Conservation (phyloP, 1,140 invertebrate species). For the Popillia japonica region DNA sequence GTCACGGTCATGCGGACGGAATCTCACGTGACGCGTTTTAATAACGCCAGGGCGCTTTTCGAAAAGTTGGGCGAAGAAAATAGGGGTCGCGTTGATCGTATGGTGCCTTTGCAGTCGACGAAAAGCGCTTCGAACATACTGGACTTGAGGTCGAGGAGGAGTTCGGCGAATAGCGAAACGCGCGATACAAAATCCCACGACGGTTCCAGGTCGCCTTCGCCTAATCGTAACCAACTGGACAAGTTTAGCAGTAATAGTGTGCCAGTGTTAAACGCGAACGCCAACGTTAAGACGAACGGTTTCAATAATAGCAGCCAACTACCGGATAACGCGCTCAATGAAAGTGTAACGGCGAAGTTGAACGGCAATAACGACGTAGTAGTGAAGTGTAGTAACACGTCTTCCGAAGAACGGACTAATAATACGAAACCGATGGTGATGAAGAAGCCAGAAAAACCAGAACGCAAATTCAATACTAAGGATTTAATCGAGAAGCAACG, state of each 20-base stretch:
- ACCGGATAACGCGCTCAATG: conserved; percentile 50
- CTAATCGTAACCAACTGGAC: conserved; percentile 41
- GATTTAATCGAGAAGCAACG: conserved; percentile 89
- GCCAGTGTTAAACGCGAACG: conserved; percentile 48
- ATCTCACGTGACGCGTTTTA: conserved; percentile 89
- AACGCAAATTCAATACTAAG: conserved; percentile 81
- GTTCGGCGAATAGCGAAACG: conserved; percentile 56
- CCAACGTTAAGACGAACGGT: conserved; percentile 51
- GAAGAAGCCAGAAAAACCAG: conserved; percentile 76
- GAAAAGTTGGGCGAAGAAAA: conserved; percentile 86
- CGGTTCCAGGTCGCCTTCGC: conserved; percentile 55
- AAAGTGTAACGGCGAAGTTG: conserved; percentile 51
- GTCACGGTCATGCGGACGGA: conserved; percentile 85
- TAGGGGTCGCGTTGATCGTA: conserved; percentile 43
- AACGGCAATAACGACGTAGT: conserved; percentile 59
- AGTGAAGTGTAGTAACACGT: conserved; percentile 15
- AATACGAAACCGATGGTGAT: conserved; percentile 60
- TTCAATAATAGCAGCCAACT: conserved; percentile 10
- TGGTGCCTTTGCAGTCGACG: conserved; percentile 56
- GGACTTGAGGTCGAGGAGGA: conserved; percentile 53
- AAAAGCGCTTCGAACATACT: conserved; percentile 58
- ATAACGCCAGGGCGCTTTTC: conserved; percentile 90
- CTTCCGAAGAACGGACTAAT: conserved; percentile 46
- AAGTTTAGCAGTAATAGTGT: conserved; percentile 45
- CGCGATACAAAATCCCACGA: conserved; percentile 51